Evolutionary conservation across 2,888 invertebrate species (phyloP).

Genomic region (Brachyptera putata): DNA sequence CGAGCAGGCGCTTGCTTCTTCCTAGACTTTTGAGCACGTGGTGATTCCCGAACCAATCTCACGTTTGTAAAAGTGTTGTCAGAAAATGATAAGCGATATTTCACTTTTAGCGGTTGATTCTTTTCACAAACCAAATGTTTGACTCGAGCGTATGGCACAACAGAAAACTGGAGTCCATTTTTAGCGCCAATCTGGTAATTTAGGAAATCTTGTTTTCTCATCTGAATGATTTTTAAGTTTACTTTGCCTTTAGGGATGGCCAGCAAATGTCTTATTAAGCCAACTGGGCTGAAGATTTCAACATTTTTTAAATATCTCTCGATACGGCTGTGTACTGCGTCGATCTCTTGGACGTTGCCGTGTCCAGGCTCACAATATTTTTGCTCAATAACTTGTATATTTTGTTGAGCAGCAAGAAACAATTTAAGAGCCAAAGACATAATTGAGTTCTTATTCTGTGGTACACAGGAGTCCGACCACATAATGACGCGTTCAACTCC

Average conservation of each 20-base stretch:
- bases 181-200: slow-evolving; percentile 44
- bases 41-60: background rate
- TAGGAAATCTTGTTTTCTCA: slow-evolving; percentile 40
- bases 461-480: slow-evolving; percentile 13
- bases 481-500: background rate
- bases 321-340: slow-evolving; percentile 4
- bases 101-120: slow-evolving; percentile 1
- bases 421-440: background rate
- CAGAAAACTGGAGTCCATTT: background rate
- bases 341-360: slow-evolving; percentile 7
- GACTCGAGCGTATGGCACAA: slow-evolving; percentile 1
- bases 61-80: background rate
- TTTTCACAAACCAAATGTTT: background rate
- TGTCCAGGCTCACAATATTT: slow-evolving; percentile 3
- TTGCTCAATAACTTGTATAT: background rate
- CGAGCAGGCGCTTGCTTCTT: background rate
- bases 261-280: background rate
- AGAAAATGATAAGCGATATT: background rate
- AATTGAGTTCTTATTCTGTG: slow-evolving; percentile 8
- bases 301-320: background rate
- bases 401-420: background rate
- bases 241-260: background rate
- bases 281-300: background rate
- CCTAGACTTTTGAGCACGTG: background rate
- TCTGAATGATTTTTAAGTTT: background rate